These are phyloP conservation scores for Brotula barbata DNA, from an alignment of 2,797 vertebrate genomes.

Conservation along the genomic window DNA sequence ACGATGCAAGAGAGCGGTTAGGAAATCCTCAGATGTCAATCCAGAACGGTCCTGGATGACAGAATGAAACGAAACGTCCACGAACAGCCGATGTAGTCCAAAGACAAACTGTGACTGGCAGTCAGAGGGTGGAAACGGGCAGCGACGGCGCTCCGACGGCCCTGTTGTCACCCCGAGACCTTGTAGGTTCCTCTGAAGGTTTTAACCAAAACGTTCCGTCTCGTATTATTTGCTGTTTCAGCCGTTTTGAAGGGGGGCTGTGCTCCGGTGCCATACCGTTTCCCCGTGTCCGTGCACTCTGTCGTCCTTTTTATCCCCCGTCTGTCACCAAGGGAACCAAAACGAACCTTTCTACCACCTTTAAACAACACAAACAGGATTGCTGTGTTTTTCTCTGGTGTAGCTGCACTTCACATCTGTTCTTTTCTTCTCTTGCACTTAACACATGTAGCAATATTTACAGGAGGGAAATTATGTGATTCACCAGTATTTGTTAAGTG, in stretches of 20 bases:
- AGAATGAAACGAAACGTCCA: no score
- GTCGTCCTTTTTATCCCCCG: constrained; percentile 60
- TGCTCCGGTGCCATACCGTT: constrained; percentile 64
- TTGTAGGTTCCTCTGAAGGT: constrained; percentile 55
- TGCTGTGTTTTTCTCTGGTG: constrained; percentile 73
- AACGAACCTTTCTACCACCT: constrained; percentile 62
- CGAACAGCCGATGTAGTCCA: constrained; percentile 41
- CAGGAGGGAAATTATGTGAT: constrained; percentile 78
- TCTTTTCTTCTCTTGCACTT: constrained; percentile 87
- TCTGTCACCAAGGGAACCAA: constrained; percentile 72
- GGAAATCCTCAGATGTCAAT: no score
- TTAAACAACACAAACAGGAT: constrained; percentile 74
- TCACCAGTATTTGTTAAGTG: constrained; percentile 89
- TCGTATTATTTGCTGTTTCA: constrained; percentile 64
- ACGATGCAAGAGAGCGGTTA: no score
- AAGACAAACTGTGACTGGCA: no score
- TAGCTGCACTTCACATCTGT: constrained; percentile 79
- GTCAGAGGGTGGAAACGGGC: constrained; percentile 46
- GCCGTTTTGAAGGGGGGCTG: constrained; percentile 43
- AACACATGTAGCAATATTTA: constrained; percentile 92
- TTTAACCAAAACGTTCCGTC: constrained; percentile 64
- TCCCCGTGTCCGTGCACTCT: constrained; percentile 60
- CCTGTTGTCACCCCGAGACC: constrained; percentile 55
- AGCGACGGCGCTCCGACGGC: constrained; percentile 9
- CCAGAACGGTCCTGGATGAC: no score